These are phyloP conservation scores for Alca torda DNA, from an alignment of 2,797 vertebrate species.

Conservation along the genomic window DNA sequence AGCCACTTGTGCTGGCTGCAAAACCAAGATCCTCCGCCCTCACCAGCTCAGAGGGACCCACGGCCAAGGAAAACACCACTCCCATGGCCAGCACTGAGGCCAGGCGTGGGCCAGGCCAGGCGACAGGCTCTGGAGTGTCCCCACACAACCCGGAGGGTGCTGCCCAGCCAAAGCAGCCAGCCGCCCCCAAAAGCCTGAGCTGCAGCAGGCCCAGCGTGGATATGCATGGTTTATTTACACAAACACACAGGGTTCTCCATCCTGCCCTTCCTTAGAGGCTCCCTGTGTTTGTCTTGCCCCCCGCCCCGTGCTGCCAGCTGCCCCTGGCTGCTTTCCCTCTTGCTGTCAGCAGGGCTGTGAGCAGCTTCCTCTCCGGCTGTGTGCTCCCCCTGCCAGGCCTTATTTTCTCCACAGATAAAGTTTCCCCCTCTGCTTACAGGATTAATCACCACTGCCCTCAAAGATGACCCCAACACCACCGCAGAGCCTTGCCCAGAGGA, in stretches of 20 bases:
- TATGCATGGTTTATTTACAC: not conserved
- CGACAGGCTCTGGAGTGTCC: not conserved
- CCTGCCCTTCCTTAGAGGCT: not conserved
- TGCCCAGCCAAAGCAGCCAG: not conserved
- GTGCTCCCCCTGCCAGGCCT: not conserved
- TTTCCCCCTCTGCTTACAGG: not conserved
- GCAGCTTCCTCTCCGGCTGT: conserved; percentile 32
- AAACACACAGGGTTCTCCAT: not conserved
- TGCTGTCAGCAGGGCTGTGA: conserved; percentile 7
- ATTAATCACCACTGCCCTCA: not conserved
- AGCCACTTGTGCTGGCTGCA: not conserved
- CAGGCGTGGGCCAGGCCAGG: not conserved
- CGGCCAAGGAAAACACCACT: conserved; percentile 12
- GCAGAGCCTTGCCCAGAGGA: not conserved
- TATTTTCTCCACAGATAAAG: not conserved
- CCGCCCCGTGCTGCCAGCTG: rapidly evolving
- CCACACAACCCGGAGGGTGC: not conserved
- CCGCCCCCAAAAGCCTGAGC: rapidly evolving
- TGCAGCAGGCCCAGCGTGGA: not conserved
- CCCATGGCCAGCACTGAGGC: not conserved
- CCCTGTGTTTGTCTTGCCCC: not conserved
- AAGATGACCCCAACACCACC: not conserved
- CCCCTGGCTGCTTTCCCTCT: not conserved
- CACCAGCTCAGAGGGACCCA: rapidly evolving
- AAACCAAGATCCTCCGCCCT: not conserved